Evolutionary conservation across 2,113 vertebrate species (phyloP).

Genomic region (Desmodus rotundus): DNA sequence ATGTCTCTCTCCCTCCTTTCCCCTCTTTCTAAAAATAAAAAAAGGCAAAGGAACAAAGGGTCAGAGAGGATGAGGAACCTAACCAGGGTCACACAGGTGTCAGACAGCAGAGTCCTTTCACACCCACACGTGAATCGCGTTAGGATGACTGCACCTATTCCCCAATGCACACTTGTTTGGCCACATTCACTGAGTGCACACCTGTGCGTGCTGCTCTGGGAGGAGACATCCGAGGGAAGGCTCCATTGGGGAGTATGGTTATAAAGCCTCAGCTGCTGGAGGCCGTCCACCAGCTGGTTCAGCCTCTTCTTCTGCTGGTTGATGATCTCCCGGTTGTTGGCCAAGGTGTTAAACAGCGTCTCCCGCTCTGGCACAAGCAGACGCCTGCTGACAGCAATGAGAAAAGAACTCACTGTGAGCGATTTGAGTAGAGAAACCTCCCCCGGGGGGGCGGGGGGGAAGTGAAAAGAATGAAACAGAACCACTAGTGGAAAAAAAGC

Average conservation of each 20-base stretch:
- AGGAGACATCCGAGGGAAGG: slow-evolving; percentile 35
- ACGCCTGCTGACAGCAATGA: slow-evolving; percentile 80
- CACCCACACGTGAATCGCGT: neutral
- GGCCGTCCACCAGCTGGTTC: slow-evolving; percentile 85
- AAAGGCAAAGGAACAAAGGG: neutral
- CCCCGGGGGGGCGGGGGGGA: too few species aligned
- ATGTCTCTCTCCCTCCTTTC: too few species aligned
- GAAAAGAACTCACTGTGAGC: neutral
- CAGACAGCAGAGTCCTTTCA: neutral
- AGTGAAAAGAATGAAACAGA: neutral
- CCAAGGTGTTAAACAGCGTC: slow-evolving; percentile 91
- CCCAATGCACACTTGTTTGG: rapidly evolving
- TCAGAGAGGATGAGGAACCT: neutral
- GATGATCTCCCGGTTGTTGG: slow-evolving; percentile 95
- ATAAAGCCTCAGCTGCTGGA: slow-evolving; percentile 92
- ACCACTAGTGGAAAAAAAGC: rapidly evolving
- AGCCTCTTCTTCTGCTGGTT: slow-evolving; percentile 92
- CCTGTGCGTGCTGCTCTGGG: slow-evolving; percentile 71
- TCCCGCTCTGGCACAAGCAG: slow-evolving; percentile 92
- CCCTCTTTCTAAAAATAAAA: too few species aligned
- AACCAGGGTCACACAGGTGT: neutral
- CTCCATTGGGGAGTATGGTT: slow-evolving; percentile 84
- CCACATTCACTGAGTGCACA: neutral
- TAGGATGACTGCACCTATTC: rapidly evolving
- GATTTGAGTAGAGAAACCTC: neutral